Evolutionary conservation across 2,888 invertebrate species (phyloP).

Genomic region (Rhodophaea formosa): DNA sequence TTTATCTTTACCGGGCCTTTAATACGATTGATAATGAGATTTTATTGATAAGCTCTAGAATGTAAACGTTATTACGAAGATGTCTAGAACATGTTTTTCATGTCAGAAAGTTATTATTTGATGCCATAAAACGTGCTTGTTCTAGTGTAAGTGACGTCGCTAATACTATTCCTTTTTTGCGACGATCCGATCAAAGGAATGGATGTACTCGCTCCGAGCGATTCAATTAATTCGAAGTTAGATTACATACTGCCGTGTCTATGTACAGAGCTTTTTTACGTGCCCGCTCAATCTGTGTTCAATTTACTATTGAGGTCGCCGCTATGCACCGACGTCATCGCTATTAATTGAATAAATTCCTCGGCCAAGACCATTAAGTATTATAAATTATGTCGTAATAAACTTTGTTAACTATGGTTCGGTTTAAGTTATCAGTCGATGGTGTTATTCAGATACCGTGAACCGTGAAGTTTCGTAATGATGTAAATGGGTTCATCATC

Average conservation of each 20-base stretch:
- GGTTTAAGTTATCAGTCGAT: constrained; percentile 18
- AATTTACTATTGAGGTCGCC: constrained; percentile 45
- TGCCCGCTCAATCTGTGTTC: constrained; percentile 38
- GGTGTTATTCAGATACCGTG: constrained; percentile 30
- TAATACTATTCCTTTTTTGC: constrained; percentile 38
- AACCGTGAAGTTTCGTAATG: constrained; percentile 54
- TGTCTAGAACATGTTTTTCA: not conserved
- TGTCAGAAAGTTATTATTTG: not conserved
- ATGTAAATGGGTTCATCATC: constrained; percentile 64
- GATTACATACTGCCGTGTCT: constrained; percentile 45
- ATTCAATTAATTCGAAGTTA: constrained; percentile 59
- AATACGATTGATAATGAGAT: not conserved
- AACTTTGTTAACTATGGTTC: constrained; percentile 12
- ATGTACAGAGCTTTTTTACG: constrained; percentile 38
- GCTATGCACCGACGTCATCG: constrained; percentile 36
- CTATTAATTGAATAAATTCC: constrained; percentile 42
- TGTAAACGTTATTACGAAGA: not conserved
- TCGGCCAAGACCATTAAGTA: constrained; percentile 17
- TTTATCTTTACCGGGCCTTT: not conserved
- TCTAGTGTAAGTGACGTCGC: constrained; percentile 37
- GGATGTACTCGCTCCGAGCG: constrained; percentile 41
- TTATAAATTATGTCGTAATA: constrained; percentile 8
- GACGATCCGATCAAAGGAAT: constrained; percentile 37
- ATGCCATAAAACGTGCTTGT: constrained; percentile 23
- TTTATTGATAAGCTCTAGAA: not conserved